phyloP scores from a whole-genome alignment of 2,888 invertebrate species.

The Leucoptera coffeella region DNA sequence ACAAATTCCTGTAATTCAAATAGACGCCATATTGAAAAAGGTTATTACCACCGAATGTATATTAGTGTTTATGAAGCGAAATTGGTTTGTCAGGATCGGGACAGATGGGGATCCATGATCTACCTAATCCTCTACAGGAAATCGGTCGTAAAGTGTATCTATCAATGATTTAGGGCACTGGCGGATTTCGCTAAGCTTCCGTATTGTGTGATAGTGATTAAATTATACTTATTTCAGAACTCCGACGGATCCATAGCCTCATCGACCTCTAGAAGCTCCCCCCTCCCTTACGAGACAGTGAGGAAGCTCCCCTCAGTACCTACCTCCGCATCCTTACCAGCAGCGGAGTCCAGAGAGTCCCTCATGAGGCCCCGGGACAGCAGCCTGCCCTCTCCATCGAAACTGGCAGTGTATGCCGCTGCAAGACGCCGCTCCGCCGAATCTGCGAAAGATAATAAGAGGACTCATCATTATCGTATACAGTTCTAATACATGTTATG shows the following conservation, averaged over 20 bases:
- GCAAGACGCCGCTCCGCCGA: conserved; percentile 50
- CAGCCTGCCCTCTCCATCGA: conserved; percentile 57
- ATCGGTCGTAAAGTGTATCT: too few species aligned
- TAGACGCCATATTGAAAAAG: too few species aligned
- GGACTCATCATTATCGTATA: conserved; percentile 66
- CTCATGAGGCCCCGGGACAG: conserved; percentile 38
- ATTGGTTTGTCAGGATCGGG: too few species aligned
- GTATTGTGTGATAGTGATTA: too few species aligned
- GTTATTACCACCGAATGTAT: too few species aligned
- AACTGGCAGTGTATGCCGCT: conserved; percentile 54
- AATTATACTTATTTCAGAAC: too few species aligned
- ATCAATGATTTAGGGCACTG: too few species aligned
- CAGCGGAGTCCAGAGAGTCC: conserved; percentile 45
- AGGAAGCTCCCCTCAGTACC: conserved; percentile 41
- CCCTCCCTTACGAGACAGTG: conserved; percentile 37
- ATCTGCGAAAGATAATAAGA: conserved; percentile 53
- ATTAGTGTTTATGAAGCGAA: too few species aligned
- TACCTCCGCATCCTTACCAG: conserved; percentile 41
- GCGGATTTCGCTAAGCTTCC: too few species aligned
- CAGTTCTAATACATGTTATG: conserved; percentile 65
- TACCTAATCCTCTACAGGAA: too few species aligned
- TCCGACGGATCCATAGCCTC: conserved; percentile 42
- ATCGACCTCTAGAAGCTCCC: conserved; percentile 34
- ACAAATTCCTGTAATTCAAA: too few species aligned
- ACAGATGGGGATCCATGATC: too few species aligned